Percentiles rank a stretch among this genome's conserved stretches.
phyloP scores from a whole-genome alignment of 2,888 invertebrate genomes.

The Leucoma salicis region DNA sequence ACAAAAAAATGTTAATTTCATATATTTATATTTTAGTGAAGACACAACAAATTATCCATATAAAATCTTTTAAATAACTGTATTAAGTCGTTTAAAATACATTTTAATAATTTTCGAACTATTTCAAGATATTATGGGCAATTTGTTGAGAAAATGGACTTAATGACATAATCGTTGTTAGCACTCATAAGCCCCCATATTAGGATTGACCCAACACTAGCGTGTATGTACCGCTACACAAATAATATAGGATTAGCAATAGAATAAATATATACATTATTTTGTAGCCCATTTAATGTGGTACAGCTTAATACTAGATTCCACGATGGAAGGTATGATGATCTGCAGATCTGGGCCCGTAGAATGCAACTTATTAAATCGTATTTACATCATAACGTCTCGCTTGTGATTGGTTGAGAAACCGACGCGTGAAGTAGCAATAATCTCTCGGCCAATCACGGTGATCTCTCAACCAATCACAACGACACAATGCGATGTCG shows the following conservation, averaged over 20 bases:
- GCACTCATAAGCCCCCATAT: not conserved
- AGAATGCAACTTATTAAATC: too few species aligned
- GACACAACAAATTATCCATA: not conserved
- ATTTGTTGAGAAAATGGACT: constrained; percentile 1
- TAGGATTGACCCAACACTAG: not conserved
- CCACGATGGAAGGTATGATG: too few species aligned
- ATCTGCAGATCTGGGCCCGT: too few species aligned
- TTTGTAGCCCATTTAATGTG: too few species aligned
- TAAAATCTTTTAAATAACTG: not conserved
- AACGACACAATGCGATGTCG: too few species aligned
- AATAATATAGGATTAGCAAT: not conserved
- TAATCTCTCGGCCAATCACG: too few species aligned
- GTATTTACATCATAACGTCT: too few species aligned
- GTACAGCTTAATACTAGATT: too few species aligned
- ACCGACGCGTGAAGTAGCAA: too few species aligned
- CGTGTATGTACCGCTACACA: constrained; percentile 4
- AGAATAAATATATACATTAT: not conserved
- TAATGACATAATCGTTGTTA: constrained; percentile 7
- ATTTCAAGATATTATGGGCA: not conserved
- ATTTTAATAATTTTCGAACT: not conserved
- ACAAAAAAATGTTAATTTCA: not conserved
- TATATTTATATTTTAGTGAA: not conserved
- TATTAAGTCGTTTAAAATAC: not conserved
- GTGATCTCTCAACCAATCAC: too few species aligned
- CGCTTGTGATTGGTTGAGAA: too few species aligned